phyloP scores from a whole-genome alignment of 2,113 vertebrate genomes.

The Tringa solitaria region DNA sequence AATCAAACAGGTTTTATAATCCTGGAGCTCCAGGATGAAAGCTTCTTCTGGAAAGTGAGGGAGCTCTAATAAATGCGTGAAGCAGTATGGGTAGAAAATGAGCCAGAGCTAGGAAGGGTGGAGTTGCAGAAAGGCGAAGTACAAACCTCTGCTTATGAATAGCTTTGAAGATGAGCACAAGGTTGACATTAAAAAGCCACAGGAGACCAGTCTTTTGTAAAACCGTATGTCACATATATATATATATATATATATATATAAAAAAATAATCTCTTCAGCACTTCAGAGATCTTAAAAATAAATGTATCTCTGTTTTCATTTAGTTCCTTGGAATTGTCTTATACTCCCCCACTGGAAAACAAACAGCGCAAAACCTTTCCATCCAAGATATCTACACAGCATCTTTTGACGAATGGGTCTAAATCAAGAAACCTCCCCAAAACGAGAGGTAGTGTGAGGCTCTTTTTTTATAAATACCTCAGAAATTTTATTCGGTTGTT shows the following conservation, averaged over 20 bases:
- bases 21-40: background rate
- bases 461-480: background rate
- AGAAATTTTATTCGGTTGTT: background rate
- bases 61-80: background rate
- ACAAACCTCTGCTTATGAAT: background rate
- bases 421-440: constrained; percentile 82
- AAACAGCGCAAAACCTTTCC: constrained; percentile 90
- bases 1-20: background rate
- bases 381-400: constrained; percentile 79
- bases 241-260: too few relatives aligned
- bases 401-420: constrained; percentile 69
- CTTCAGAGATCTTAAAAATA: background rate
- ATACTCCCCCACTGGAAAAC: constrained; percentile 86
- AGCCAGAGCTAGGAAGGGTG: background rate
- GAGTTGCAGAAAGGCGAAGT: background rate
- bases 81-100: background rate
- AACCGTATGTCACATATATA: background rate
- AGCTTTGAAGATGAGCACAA: background rate
- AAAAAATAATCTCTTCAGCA: background rate
- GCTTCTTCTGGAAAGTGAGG: background rate
- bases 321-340: constrained; percentile 91
- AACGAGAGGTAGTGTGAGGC: constrained; percentile 72
- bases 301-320: background rate
- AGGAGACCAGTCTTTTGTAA: background rate
- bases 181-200: background rate